A percentile compares a stretch with the other conserved stretches of the same genome.
These are phyloP conservation scores for Artibeus lituratus DNA, from an alignment of 2,797 vertebrate genomes.

Conservation along the genomic window DNA sequence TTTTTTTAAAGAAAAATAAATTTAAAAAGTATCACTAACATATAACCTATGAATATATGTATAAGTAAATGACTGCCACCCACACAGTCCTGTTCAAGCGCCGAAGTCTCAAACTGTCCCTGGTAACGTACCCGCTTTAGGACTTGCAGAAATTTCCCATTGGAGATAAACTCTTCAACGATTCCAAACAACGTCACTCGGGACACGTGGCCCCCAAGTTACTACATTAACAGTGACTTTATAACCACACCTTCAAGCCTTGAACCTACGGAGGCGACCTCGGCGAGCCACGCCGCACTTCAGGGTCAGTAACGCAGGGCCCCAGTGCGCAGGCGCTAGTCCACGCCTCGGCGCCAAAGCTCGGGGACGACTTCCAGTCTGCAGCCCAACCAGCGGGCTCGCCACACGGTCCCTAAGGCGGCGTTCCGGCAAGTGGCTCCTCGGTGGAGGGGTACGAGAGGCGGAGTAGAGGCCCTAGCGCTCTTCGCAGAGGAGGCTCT, in stretches of 20 bases:
- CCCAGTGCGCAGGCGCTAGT: background rate
- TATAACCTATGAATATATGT: background rate
- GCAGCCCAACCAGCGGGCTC: background rate
- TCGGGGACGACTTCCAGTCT: background rate
- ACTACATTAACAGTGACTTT: background rate
- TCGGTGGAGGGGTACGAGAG: background rate
- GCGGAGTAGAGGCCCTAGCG: rapidly evolving
- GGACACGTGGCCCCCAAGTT: background rate
- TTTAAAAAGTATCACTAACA: background rate
- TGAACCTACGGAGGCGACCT: background rate
- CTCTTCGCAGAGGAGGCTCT: rapidly evolving
- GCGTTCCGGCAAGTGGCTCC: background rate
- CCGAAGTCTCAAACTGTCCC: background rate
- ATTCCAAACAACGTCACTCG: background rate
- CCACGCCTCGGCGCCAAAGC: rapidly evolving
- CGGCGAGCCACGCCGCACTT: background rate
- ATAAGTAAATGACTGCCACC: background rate
- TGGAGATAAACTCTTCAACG: background rate
- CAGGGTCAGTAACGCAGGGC: rapidly evolving
- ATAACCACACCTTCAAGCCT: too few relatives aligned
- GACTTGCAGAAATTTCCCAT: background rate
- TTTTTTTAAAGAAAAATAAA: background rate
- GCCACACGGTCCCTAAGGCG: background rate
- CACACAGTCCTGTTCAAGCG: background rate
- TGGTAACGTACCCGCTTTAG: background rate